Evolutionary conservation across 2,113 vertebrate genomes (phyloP), one percentile per base, ranked within the genome.

Genomic region (Etheostoma cragini): DNA sequence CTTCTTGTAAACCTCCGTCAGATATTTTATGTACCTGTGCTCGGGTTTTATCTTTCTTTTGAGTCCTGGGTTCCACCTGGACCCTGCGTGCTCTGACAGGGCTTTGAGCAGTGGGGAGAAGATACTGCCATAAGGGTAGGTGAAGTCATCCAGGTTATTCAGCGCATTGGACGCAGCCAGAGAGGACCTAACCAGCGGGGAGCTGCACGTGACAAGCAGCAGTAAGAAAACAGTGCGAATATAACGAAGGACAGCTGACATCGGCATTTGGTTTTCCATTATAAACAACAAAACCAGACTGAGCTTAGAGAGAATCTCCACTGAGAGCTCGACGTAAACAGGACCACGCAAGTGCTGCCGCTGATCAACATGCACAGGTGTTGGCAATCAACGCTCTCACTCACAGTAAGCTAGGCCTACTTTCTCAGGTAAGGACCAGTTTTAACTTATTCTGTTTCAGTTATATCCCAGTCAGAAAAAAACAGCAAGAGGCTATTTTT

Each of bases 1-100:
- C 70, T 93, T 92, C 86, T 95, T 97, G 54, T 97, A 99, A 0
- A 98, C 95, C 72, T 95, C 95, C 77, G 96, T 97, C 96, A 99
- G 97, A 89, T 97, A 99, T 4, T 87, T 92, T 0, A 99, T 93
- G 63, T 97, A 97, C 83, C 90, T 92, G 45, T 96, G 94, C 78
- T 98, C 96, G 0, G 96, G 97, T 84, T 80, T 91, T 19, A 71
- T 53, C 50, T 92, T 45, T 86, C 88, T 89, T 87, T 84, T 45
- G 88, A 92, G 3, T 5, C 21, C 78, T 0, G 53, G 76, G 83
- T 38, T 45, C 90, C 83, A 6, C 77, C 67, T 8, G 16, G 92
- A 73, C 3, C 88, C 93, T 33, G 90, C 93, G 70, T 91, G 95
- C 5, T 94, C 92, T 0, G 93, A 96, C 86, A 98, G 91, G 47